Evolutionary conservation across 2,888 invertebrate genomes (phyloP).

Genomic region (Sussaba pulchella): DNA sequence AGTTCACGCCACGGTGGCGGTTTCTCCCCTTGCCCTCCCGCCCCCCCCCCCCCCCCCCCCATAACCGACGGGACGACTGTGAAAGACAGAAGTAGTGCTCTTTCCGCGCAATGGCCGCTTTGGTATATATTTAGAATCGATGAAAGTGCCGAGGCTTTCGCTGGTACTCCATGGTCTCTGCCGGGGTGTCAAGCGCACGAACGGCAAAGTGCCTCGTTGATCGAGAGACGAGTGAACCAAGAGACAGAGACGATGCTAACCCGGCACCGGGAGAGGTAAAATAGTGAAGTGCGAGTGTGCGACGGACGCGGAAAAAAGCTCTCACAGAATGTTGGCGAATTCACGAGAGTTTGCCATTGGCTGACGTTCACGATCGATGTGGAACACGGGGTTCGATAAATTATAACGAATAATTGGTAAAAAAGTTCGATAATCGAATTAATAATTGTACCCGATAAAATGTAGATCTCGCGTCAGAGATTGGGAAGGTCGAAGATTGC

Average conservation of each 20-base stretch:
- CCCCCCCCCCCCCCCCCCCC: no score
- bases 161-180: background rate
- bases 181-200: slow-evolving; percentile 30
- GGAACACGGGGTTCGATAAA: background rate
- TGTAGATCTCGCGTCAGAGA: no score
- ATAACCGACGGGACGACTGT: slow-evolving; percentile 9
- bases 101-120: background rate
- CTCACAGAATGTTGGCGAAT: slow-evolving; percentile 15
- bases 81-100: slow-evolving; percentile 26
- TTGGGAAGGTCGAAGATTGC: background rate
- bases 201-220: slow-evolving; percentile 46
- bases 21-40: no score
- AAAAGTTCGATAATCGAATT: background rate
- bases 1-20: background rate
- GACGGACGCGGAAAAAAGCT: slow-evolving; percentile 12
- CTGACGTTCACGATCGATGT: slow-evolving; percentile 2
- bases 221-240: slow-evolving; percentile 43
- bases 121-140: slow-evolving; percentile 37
- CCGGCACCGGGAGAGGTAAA: slow-evolving; percentile 1
- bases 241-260: slow-evolving; percentile 25
- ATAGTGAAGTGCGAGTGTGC: slow-evolving; percentile 7
- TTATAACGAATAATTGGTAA: background rate
- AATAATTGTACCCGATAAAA: background rate
- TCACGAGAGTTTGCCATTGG: slow-evolving; percentile 11
- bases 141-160: slow-evolving; percentile 39